Evolutionary conservation across 1,140 invertebrate species (phyloP), one percentile per base, ranked within the genome.

Genomic region (Rhopalosiphum padi): DNA sequence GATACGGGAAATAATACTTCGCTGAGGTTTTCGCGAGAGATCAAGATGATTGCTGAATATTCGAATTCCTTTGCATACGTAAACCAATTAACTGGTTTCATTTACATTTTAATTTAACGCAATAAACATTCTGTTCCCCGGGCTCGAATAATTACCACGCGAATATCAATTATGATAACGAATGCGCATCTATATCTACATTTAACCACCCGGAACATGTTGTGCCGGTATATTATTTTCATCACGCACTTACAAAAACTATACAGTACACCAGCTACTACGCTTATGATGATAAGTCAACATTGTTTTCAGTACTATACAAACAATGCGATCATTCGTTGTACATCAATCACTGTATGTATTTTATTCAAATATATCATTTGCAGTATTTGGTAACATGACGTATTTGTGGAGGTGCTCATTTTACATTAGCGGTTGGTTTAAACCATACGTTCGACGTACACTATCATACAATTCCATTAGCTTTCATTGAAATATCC

Each of bases 81-180:
- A 85, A 85, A 43, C 22, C 22, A 85, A 85, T 85, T 85, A 85
- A 22, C 83, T 85, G 41, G 83, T 41, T 25, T 25, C 41, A 41
- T 85, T 41, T 85, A 41, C 83, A 85, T 41, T 85, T 85, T 41
- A 85, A 85, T 85, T 85, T 85, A 85, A 85, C 23, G 23, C 83
- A 85, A 85, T 85, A 85, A 85, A 85, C 83, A 25, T 25, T 41
- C 23, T 25, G 8, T 85, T 9, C 30, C 9, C 23, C 23, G 41
- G 37, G 23, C 83, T 85, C 9, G 41, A 85, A 85, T 85, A 85
- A 85, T 85, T 85, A 43, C 41, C 41, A 43, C 37, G 22, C 30
- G 22, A 85, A 85, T 25, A 41, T 85, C 22, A 85, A 85, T 85
- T 85, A 41, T 85, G 37, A 83, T 83, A 37, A 85, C 22, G 83